Percentiles rank a stretch among this genome's conserved stretches.
Evolutionary conservation across 2,797 vertebrate species (phyloP).

Genomic region (Erethizon dorsatum): DNA sequence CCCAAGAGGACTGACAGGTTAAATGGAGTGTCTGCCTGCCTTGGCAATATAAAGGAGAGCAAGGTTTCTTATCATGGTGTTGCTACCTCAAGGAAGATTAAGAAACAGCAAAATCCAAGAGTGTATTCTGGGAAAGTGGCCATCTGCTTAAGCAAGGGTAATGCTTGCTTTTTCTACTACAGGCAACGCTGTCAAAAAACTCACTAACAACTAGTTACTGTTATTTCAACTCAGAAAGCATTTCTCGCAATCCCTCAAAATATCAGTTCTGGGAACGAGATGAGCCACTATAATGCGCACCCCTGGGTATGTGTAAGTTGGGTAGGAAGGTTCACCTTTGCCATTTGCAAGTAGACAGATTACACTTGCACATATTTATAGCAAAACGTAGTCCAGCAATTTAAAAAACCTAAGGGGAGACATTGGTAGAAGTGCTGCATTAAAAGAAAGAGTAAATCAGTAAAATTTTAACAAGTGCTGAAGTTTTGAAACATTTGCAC

Average conservation of each 20-base stretch:
- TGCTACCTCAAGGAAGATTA: neutral
- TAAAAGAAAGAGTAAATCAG: neutral
- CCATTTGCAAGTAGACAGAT: neutral
- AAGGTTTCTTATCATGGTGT: neutral
- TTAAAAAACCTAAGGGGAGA: neutral
- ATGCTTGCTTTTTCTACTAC: rapidly evolving
- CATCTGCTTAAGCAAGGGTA: neutral
- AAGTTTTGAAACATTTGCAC: neutral
- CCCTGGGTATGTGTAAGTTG: no score
- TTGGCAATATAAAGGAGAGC: neutral
- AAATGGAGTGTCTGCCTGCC: neutral
- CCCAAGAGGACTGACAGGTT: neutral
- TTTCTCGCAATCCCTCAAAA: neutral
- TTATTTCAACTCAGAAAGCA: neutral
- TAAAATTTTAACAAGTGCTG: neutral
- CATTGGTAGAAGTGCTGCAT: neutral
- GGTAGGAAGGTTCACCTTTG: neutral
- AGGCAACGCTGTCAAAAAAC: neutral
- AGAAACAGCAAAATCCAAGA: neutral
- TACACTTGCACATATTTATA: neutral
- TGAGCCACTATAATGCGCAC: neutral
- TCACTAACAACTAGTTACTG: neutral
- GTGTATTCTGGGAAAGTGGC: neutral
- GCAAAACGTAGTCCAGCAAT: neutral
- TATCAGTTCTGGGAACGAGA: neutral